phyloP scores from a whole-genome alignment of 2,888 invertebrate species.

The Drosophila imparisetae region DNA sequence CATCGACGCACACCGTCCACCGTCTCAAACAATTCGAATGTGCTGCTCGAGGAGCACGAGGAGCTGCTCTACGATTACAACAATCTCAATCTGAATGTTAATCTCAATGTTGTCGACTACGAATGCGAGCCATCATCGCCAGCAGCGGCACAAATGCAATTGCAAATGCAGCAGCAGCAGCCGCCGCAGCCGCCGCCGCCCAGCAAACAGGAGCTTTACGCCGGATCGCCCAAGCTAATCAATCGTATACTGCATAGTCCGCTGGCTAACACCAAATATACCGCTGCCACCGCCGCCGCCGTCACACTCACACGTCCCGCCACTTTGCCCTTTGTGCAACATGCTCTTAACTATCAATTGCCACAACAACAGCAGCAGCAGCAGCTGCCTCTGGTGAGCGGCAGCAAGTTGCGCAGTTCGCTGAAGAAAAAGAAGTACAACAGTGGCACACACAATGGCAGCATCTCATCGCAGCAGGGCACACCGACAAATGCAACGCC shows the following conservation, averaged over 20 bases:
- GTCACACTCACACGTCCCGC: conserved; percentile 81
- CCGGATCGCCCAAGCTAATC: conserved; percentile 77
- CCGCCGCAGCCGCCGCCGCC: conserved; percentile 54
- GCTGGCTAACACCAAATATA: conserved; percentile 67
- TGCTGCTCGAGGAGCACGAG: conserved; percentile 84
- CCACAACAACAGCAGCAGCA: conserved; percentile 33
- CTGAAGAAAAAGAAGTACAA: conserved; percentile 88
- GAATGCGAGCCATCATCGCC: conserved; percentile 35
- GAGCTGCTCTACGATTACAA: conserved; percentile 82
- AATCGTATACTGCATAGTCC: conserved; percentile 78
- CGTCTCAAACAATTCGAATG: conserved; percentile 86
- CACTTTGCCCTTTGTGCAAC: conserved; percentile 85
- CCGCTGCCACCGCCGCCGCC: conserved; percentile 21
- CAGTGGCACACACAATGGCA: conserved; percentile 81
- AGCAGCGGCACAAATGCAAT: background rate
- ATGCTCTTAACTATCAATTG: conserved; percentile 52
- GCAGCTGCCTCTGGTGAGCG: conserved; percentile 5
- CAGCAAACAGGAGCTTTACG: conserved; percentile 79
- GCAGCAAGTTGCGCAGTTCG: conserved; percentile 90
- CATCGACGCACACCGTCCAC: conserved; percentile 93
- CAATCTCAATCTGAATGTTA: conserved; percentile 69
- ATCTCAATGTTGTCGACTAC: conserved; percentile 55
- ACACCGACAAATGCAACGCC: conserved; percentile 94
- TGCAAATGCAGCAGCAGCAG: background rate
- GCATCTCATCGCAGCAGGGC: conserved; percentile 75